A percentile compares a stretch with the other conserved stretches of the same genome.
phyloP scores from a whole-genome alignment of 2,797 vertebrate genomes.

The Urocyon cinereoargenteus region DNA sequence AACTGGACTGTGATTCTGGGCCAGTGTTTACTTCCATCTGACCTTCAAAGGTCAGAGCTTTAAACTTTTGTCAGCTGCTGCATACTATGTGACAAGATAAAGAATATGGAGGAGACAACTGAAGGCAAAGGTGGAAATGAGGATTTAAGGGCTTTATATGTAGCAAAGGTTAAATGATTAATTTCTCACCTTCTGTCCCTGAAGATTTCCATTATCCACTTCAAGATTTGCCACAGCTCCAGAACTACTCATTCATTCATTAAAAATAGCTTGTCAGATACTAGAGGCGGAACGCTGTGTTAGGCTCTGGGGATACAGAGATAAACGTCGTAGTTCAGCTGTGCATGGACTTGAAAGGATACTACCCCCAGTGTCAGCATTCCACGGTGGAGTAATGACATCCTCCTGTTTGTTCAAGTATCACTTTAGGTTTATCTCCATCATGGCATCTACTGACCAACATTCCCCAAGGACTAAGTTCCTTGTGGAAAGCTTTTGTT shows the following conservation, averaged over 20 bases:
- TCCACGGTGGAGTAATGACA: not conserved
- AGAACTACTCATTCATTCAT: not conserved
- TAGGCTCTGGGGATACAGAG: not conserved
- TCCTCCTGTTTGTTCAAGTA: not conserved
- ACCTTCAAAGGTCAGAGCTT: slow-evolving; percentile 3
- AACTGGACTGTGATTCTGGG: not conserved
- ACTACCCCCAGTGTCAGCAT: not conserved
- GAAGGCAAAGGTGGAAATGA: not conserved
- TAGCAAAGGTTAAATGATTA: slow-evolving; percentile 27
- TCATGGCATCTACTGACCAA: not conserved
- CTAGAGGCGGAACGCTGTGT: not conserved
- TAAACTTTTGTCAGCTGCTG: not conserved
- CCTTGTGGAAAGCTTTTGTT: not conserved
- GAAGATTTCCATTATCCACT: not conserved
- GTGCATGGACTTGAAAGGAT: not conserved
- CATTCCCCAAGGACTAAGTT: not conserved
- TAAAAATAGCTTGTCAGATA: not conserved
- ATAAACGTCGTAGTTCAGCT: not conserved
- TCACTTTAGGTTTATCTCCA: not conserved
- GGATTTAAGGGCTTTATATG: not conserved
- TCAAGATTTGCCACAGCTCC: not conserved
- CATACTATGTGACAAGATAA: not conserved
- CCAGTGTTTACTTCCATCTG: not conserved
- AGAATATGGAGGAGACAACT: not conserved
- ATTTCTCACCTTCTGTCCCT: not conserved